These are phyloP conservation scores for Bostrychus sinensis DNA, from an alignment of 2,113 vertebrate species.

Conservation along the genomic window DNA sequence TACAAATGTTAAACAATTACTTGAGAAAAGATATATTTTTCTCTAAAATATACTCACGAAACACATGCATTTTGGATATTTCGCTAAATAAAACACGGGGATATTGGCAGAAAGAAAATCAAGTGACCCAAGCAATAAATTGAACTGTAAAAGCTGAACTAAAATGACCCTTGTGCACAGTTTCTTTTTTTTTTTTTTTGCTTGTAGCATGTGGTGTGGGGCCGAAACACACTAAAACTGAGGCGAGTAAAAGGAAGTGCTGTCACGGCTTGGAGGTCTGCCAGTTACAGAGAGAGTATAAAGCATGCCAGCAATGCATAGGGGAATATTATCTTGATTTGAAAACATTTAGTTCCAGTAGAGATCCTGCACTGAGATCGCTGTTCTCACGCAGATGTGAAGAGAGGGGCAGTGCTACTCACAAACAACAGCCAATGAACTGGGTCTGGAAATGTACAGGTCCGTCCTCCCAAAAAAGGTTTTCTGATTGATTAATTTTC, in stretches of 20 bases:
- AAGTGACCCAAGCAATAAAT: background rate
- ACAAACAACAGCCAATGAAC: constrained; percentile 40
- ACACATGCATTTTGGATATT: background rate
- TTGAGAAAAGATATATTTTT: no score
- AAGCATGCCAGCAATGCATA: constrained; percentile 75
- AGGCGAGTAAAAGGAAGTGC: constrained; percentile 47
- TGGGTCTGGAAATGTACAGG: constrained; percentile 11
- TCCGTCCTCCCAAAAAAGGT: constrained; percentile 28
- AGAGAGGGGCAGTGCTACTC: constrained; percentile 50
- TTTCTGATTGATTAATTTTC: constrained; percentile 34
- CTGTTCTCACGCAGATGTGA: constrained; percentile 74
- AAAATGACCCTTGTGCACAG: background rate
- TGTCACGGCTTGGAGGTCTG: constrained; percentile 53
- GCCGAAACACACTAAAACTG: background rate
- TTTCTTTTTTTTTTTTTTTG: background rate
- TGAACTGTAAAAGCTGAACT: background rate
- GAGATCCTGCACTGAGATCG: constrained; percentile 74
- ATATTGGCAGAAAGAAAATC: background rate
- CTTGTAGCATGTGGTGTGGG: background rate
- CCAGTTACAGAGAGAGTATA: constrained; percentile 50
- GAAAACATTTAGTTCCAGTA: constrained; percentile 79
- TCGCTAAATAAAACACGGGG: background rate
- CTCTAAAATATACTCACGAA: no score
- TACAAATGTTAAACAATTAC: no score
- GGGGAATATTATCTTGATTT: constrained; percentile 78